Base-by-base conservation (phyloP, 2,113 vertebrate species). In the Syngnathoides biaculeatus region DNA sequence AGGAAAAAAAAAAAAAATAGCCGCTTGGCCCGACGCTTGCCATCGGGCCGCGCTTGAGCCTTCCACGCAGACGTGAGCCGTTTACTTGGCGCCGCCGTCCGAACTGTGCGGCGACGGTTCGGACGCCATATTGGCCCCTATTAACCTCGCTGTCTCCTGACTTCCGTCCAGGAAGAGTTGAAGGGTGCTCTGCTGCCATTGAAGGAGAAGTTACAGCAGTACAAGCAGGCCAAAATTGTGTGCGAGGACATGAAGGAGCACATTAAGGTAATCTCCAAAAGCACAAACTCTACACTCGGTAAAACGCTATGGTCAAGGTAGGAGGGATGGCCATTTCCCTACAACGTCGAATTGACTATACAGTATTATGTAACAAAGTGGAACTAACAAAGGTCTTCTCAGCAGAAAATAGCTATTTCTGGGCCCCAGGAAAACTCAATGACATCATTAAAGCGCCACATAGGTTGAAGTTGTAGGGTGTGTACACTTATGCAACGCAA, bases 231-330 rank as follows among this genome's bases (percentile, higher is more conserved):
- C 0, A 90, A 79, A 81, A 40, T 43, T 8, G 78, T 69, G 50
- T 90, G 78, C 57, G 91, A 93, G 70, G 80, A 91, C 74, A 88
- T 87, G 67, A 68, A 83, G 61, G 79, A 90, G 40, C 92, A 92
- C 42, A 75, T 92, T 9, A 91, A 92, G 91, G 92, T 93, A 87
- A 19, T 15, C 62, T 65, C 24, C 20, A 13, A 67, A 60, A 67
- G 12, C 64, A 74, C 26, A 52, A 22, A 39, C 6, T 13, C 2
- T 8, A 35, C 39, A 27, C 14, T 10, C 20, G 22, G 8, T 8
- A 10, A 24, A 35, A 12, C 22, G 13, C 10, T 27, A 59, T 30
- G 26, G 8, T 57, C 5, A 57, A 57, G 19, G 26, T 22, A 1
- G 17, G 4, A 47, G 7, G 45, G 45, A 5, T 0, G 45, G 15